A percentile compares a stretch with the other conserved stretches of the same genome.
Evolutionary conservation across 92 coral and sea anemone genomes (phyloP).

Genomic region (Isaurus tuberculatus): DNA sequence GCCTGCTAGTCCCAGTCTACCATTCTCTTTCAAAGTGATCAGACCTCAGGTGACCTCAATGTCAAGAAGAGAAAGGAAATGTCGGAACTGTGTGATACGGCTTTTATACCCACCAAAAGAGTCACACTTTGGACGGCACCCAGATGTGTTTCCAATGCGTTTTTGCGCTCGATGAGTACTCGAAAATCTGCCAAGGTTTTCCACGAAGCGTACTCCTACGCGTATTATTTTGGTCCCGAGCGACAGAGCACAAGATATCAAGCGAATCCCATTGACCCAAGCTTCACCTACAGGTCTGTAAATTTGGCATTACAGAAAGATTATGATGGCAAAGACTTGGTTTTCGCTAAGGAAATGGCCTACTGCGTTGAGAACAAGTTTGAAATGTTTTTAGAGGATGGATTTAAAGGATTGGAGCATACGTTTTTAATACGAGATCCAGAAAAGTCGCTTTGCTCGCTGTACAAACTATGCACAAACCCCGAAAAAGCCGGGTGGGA

Average conservation of each 20-base stretch:
- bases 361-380: constrained; percentile 65
- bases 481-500: constrained; percentile 83
- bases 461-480: constrained; percentile 71
- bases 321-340: constrained; percentile 63
- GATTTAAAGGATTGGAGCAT: too few species aligned
- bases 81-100: too few species aligned
- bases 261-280: constrained; percentile 11
- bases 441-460: constrained; percentile 62
- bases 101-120: too few species aligned
- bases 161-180: constrained; percentile 91
- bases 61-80: too few species aligned
- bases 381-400: constrained; percentile 59
- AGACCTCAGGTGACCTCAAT: too few species aligned
- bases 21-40: too few species aligned
- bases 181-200: constrained; percentile 59
- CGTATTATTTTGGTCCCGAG: constrained; percentile 50
- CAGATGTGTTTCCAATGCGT: constrained; percentile 52
- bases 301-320: constrained; percentile 62
- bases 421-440: constrained; percentile 78
- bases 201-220: constrained; percentile 50
- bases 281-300: constrained; percentile 56
- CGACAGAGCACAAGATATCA: constrained; percentile 37
- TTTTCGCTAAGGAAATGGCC: constrained; percentile 85
- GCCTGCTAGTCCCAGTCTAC: too few species aligned
- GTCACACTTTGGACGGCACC: background rate